Evolutionary conservation across 2,888 invertebrate species (phyloP).

Genomic region (Pachymerium ferrugineum): DNA sequence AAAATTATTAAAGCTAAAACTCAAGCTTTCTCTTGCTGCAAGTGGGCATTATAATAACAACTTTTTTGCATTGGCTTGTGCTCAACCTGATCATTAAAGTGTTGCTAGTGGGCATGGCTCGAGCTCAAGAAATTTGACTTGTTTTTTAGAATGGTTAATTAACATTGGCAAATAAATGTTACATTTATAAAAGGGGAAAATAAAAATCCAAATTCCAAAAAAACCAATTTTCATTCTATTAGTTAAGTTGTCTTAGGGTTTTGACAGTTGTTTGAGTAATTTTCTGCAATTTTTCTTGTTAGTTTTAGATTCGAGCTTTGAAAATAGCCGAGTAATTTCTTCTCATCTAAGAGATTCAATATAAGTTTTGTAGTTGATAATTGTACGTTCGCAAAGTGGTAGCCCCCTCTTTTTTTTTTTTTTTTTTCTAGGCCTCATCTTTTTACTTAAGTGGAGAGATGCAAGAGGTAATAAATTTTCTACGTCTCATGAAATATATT

Average conservation of each 20-base stretch:
- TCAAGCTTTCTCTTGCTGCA: background rate
- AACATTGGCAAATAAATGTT: background rate
- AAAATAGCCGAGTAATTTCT: background rate
- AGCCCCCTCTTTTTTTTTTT: background rate
- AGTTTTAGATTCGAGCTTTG: background rate
- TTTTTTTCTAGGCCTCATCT: background rate
- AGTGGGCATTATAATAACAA: background rate
- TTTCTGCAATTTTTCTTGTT: background rate
- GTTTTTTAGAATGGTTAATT: background rate
- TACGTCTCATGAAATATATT: background rate
- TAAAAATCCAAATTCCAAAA: background rate
- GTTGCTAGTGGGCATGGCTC: background rate
- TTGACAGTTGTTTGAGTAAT: background rate
- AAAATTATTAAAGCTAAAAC: background rate
- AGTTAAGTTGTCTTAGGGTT: background rate
- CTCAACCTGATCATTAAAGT: background rate
- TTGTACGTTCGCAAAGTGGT: background rate
- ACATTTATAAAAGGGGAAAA: too few relatives aligned
- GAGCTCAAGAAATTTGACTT: background rate
- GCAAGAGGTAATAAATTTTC: background rate
- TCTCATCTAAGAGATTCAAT: background rate
- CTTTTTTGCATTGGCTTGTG: background rate
- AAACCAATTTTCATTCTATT: background rate
- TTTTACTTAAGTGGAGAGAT: background rate
- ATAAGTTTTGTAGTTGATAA: background rate